Conservation (phyloP, 2,113 vertebrate genomes). For the Atractosteus spatula region DNA sequence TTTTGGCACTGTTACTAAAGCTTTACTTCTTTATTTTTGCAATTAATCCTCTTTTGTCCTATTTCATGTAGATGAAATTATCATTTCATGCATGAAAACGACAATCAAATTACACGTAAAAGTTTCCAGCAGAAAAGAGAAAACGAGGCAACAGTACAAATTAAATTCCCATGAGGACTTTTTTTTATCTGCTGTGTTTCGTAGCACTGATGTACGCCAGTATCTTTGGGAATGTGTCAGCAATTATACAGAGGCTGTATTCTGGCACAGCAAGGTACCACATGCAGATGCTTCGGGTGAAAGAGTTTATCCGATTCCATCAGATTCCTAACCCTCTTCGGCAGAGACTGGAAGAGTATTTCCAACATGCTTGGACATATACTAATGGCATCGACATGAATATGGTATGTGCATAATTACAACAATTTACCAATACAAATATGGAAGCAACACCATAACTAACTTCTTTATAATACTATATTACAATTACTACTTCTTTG, state of each 20-base stretch:
- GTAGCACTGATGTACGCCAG: constrained; percentile 98
- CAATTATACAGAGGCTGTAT: constrained; percentile 98
- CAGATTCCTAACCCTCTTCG: constrained; percentile 95
- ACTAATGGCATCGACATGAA: constrained; percentile 99
- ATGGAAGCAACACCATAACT: neutral
- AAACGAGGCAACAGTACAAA: too few relatives aligned
- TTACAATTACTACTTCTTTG: neutral
- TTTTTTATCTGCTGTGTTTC: constrained; percentile 32
- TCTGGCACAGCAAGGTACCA: constrained; percentile 96
- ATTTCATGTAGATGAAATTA: too few relatives aligned
- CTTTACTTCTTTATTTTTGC: neutral
- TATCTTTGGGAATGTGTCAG: constrained; percentile 98
- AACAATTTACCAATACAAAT: neutral
- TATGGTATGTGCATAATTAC: constrained; percentile 78
- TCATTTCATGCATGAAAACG: neutral
- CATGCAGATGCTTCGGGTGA: constrained; percentile 96
- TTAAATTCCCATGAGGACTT: too few relatives aligned
- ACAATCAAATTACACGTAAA: neutral
- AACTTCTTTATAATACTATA: neutral
- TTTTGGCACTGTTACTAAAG: neutral
- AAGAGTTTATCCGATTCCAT: constrained; percentile 97
- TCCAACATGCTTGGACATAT: constrained; percentile 97
- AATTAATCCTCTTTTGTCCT: neutral
- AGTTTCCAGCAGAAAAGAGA: neutral
- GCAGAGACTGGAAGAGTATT: constrained; percentile 95